Conservation (phyloP, 2,113 vertebrate genomes). For the Phainopepla nitens region DNA sequence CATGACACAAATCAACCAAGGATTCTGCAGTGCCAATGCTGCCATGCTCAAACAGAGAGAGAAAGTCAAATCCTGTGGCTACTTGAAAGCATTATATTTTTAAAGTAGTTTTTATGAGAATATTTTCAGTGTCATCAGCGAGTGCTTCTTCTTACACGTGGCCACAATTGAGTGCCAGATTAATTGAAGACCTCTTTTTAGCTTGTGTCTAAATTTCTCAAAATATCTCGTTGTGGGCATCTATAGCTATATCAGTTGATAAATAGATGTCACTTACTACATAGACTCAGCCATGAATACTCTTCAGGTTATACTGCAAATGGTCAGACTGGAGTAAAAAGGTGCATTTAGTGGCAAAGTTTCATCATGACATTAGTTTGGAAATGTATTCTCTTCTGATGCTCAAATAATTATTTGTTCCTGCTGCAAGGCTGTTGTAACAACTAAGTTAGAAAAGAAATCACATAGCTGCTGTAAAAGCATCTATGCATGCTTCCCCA, state of each 20-base stretch:
- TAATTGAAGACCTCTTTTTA: background rate
- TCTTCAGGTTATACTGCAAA: background rate
- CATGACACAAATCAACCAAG: background rate
- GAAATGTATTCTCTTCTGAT: background rate
- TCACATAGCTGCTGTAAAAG: slow-evolving; percentile 19
- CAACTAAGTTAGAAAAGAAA: background rate
- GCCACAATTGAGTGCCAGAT: background rate
- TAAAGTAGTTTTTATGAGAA: background rate
- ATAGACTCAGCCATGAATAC: background rate
- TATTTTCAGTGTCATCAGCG: background rate
- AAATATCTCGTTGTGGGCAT: background rate
- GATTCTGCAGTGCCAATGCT: background rate
- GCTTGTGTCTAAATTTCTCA: background rate
- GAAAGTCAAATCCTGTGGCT: background rate
- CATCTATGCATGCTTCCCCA: slow-evolving; percentile 5
- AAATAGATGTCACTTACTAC: background rate
- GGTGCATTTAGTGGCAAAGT: background rate
- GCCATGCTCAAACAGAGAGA: background rate
- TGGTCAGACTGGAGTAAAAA: background rate
- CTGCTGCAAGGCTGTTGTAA: background rate
- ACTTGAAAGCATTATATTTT: background rate
- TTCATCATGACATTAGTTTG: background rate
- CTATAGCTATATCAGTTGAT: background rate
- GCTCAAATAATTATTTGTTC: background rate
- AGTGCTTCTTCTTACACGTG: background rate